Evolutionary conservation across 1,140 invertebrate genomes (phyloP), one percentile per base, ranked within the genome.

Genomic region (Trachymyrmex septentrionalis): DNA sequence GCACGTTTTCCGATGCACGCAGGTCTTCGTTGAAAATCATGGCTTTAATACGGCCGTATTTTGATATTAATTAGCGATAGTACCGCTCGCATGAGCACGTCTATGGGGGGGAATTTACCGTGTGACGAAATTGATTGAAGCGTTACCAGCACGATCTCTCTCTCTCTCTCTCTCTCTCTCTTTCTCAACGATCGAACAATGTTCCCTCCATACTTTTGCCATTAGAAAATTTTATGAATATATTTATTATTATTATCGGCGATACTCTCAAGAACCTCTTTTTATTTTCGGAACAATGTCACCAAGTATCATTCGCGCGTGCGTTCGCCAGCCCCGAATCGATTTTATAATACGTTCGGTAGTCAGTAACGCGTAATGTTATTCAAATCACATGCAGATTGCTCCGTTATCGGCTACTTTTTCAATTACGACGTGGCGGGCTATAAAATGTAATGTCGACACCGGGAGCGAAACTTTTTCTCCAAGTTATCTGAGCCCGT

Each of bases 391-490:
- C 87, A 88, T 90, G 87, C 90, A 91, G 87, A 91, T 88, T 86
- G 87, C 89, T 67, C 89, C 87, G 90, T 91, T 91, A 90, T 90
- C 90, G 90, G 90, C 89, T 89, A 91, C 90, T 91, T 91, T 91
- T 91, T 91, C 90, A 91, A 90, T 91, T 91, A 90, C 84, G 87
- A 88, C 80, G 88, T 89, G 78, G 77, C 77, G 81, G 84, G 90
- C 81, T 85, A 87, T 90, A 90, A 90, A 90, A 88, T 89, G 88
- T 90, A 90, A 90, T 78, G 67, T 27, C 64, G 87, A 64, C 84
- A 78, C 85, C 85, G 76, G 63, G 34, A 38, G 82, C 71, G 59
- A 75, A 89, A 89, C 87, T 88, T 89, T 89, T 88, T 80, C 73
- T 86, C 78, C 48, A 27, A 44, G n/a, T 72, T 73, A 63, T 57